These are phyloP conservation scores for Eupithecia inturbata DNA, from an alignment of 2,888 invertebrate genomes.

Conservation along the genomic window DNA sequence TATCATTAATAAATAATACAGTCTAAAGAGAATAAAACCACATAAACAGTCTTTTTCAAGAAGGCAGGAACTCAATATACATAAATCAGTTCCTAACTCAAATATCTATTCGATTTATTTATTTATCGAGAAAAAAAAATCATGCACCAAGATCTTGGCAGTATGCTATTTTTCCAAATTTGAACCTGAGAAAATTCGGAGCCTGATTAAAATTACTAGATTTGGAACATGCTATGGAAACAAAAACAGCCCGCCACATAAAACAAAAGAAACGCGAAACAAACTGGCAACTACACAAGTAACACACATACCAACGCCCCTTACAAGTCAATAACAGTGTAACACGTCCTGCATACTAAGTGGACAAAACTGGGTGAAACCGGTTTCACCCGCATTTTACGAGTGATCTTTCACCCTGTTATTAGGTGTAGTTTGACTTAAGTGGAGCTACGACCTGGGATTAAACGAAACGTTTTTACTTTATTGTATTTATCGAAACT, in stretches of 20 bases:
- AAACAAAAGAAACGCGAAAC: slow-evolving; percentile 2
- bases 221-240: background rate
- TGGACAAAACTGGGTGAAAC: slow-evolving; percentile 9
- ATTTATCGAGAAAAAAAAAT: too few relatives aligned
- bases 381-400: slow-evolving; percentile 10
- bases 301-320: slow-evolving; percentile 4
- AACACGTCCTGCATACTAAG: slow-evolving; percentile 30
- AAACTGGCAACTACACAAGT: background rate
- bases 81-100: too few relatives aligned
- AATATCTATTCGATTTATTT: too few relatives aligned
- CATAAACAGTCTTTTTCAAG: too few relatives aligned
- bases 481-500: background rate
- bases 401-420: background rate
- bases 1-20: too few relatives aligned
- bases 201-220: too few relatives aligned
- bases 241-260: background rate
- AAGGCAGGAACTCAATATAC: too few relatives aligned
- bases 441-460: background rate
- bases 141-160: too few relatives aligned
- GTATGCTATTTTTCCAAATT: too few relatives aligned
- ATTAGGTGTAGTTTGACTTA: background rate
- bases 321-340: slow-evolving; percentile 30
- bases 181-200: too few relatives aligned
- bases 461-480: background rate
- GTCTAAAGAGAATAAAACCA: too few relatives aligned